Evolutionary conservation across 2,888 invertebrate genomes (phyloP), one percentile per base, ranked within the genome.

Genomic region (Augochlorella aurata): DNA sequence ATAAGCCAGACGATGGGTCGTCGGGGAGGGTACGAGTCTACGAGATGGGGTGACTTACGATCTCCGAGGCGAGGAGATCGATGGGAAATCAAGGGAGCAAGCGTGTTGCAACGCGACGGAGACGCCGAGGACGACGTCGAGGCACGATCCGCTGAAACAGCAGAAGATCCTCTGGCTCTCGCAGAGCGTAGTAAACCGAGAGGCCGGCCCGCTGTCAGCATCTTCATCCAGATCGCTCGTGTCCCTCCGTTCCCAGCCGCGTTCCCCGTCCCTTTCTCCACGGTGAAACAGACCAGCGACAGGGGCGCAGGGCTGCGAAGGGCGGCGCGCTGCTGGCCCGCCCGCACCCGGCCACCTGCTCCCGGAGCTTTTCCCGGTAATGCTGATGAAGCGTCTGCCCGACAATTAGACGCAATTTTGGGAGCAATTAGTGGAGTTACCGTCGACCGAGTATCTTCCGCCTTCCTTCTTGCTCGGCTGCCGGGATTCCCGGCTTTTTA

Each of bases 331-430:
- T 29, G 29, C 21, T 49, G 49, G 18, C 63, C 18, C 63, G 38
- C 63, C 38, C 63, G 38, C 38, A 18, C 63, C 7, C 38, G n/a
- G 67, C 85, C 75, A 82, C 74, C 81, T 79, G 87, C 85, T 82
- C 67, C 49, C 65, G 21, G n/a, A 47, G 76, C 68, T 81, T 79
- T 79, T 77, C 81, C 79, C 63, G 54, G 73, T 69, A 58, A 77
- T 77, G 89, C 89, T 88, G 88, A 88, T 89, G 89, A 88, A 88
- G 83, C 85, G 84, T 88, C 85, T 85, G 81, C 79, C 74, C 84
- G 87, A 87, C 89, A 87, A 89, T 89, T 89, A 88, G 79, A 79
- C 80, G 83, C 83, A 79, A 88, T 85, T 89, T 84, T 82, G 81
- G 68, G 68, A 74, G 84, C 87, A 89, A 87, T 89, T 88, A 88